phyloP scores from a whole-genome alignment of 2,888 invertebrate genomes.

The Cosmia trapezina region DNA sequence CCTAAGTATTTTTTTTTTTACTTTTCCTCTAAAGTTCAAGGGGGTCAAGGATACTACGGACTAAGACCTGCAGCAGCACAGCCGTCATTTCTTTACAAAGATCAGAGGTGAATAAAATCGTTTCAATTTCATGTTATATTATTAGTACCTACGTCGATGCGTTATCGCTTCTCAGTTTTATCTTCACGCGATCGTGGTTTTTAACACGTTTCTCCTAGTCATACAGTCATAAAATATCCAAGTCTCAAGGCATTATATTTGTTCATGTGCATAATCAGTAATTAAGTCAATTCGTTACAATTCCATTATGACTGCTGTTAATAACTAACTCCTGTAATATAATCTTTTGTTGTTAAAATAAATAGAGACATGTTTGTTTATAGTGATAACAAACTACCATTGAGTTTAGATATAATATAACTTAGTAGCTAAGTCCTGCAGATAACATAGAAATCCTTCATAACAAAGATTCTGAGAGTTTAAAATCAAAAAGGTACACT shows the following conservation, averaged over 20 bases:
- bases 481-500: constrained; percentile 57
- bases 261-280: constrained; percentile 46
- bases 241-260: constrained; percentile 43
- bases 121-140: constrained; percentile 8
- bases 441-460: constrained; percentile 75
- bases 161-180: constrained; percentile 48
- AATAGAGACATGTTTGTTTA: constrained; percentile 64
- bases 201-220: constrained; percentile 42
- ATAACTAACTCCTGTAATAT: constrained; percentile 59
- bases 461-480: constrained; percentile 59
- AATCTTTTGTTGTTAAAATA: constrained; percentile 67
- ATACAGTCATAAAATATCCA: constrained; percentile 53
- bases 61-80: background rate
- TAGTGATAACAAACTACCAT: constrained; percentile 69
- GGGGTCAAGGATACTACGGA: background rate
- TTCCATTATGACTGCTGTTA: constrained; percentile 54
- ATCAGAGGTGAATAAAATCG: constrained; percentile 12
- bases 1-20: constrained; percentile 7
- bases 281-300: constrained; percentile 51
- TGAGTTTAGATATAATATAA: constrained; percentile 65
- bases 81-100: constrained; percentile 1
- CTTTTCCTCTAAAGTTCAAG: constrained; percentile 1
- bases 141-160: constrained; percentile 2
- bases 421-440: constrained; percentile 69
- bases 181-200: constrained; percentile 57